Conservation (phyloP, 2,888 invertebrate genomes). For the Scotopteryx bipunctaria region DNA sequence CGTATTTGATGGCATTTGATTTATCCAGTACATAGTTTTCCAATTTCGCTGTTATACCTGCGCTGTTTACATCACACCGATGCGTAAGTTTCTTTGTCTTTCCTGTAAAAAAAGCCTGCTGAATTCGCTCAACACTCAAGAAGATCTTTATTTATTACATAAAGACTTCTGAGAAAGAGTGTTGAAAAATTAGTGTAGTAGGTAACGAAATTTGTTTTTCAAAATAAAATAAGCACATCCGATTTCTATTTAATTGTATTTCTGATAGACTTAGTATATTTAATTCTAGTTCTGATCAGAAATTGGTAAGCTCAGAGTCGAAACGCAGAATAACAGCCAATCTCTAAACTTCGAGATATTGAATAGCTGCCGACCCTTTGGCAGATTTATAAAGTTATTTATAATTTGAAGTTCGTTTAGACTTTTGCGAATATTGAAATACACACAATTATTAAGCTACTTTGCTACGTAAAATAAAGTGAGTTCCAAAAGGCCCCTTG, state of each 20-base stretch:
- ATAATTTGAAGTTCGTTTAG: not conserved
- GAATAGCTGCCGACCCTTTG: slow-evolving; percentile 1
- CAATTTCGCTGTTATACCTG: no score
- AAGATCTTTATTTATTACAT: no score
- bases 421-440: not conserved
- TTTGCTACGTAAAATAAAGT: not conserved
- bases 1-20: no score
- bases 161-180: no score
- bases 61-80: no score
- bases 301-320: not conserved
- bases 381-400: slow-evolving; percentile 4
- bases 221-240: no score
- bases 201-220: no score
- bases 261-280: not conserved
- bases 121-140: no score
- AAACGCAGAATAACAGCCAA: slow-evolving; percentile 19
- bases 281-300: not conserved
- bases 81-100: no score
- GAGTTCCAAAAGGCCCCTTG: not conserved
- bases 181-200: no score
- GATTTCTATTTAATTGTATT: not conserved
- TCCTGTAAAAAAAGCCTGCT: no score
- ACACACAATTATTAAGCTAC: not conserved
- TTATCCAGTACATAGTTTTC: no score
- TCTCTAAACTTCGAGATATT: not conserved